Evolutionary conservation across 2,888 invertebrate species (phyloP).

Genomic region (Hylaea fasciaria): DNA sequence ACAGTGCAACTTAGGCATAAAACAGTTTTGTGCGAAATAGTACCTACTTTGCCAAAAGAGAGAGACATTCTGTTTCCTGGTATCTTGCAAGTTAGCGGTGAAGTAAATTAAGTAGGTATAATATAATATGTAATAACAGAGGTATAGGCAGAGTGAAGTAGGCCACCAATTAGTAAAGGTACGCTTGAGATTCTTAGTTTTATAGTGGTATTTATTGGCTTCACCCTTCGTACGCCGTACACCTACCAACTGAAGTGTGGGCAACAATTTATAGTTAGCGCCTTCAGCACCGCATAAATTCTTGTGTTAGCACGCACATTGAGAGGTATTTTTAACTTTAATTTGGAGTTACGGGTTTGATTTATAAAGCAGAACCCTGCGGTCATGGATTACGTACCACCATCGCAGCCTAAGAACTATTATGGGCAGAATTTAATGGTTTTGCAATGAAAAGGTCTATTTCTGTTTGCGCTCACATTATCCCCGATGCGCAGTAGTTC

Average conservation of each 20-base stretch:
- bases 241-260: constrained; percentile 16
- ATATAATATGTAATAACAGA: too few relatives aligned
- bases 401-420: too few relatives aligned
- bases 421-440: too few relatives aligned
- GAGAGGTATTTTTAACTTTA: constrained; percentile 15
- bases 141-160: not conserved
- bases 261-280: constrained; percentile 26
- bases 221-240: constrained; percentile 1
- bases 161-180: constrained; percentile 4
- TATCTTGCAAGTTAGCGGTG: too few relatives aligned
- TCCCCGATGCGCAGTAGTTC: constrained; percentile 91
- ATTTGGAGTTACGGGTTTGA: constrained; percentile 1
- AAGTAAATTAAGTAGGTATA: too few relatives aligned
- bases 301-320: constrained; percentile 22
- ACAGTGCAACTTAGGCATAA: too few relatives aligned
- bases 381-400: too few relatives aligned
- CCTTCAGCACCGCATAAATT: constrained; percentile 16
- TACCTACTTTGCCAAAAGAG: too few relatives aligned
- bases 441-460: too few relatives aligned
- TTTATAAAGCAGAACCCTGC: too few relatives aligned
- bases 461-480: constrained; percentile 87
- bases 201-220: constrained; percentile 7
- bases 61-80: too few relatives aligned
- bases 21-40: too few relatives aligned
- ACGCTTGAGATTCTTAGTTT: constrained; percentile 2